Base-by-base conservation (phyloP, 2,888 invertebrate species). In the Gastracanthus pulcherrimus region DNA sequence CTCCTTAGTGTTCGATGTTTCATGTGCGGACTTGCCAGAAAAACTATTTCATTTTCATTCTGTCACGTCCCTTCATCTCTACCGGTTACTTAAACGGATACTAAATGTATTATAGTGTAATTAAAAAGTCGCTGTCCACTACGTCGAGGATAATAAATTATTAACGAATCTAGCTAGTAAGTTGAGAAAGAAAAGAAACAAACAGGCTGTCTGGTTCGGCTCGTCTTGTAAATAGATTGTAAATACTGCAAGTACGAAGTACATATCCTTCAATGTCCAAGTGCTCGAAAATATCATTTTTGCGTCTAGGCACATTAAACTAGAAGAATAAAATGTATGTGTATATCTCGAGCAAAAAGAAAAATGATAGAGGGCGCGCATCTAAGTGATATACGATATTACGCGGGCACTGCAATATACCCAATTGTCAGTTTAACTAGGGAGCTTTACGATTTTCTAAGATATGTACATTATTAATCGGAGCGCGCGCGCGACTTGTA, bases 331-430 rank as follows among this genome's bases (percentile, higher is more conserved):
- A 36, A 60, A 31, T 48, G 26, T 16, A 62, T 13, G 6, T 36
- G 48, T 77, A 9, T 70, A 77, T 64, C 38, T 64, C 41, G 76
- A 41, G 23, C 36, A 60, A 36, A 48, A 13, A 60, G 69, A 45
- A 58, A 60, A 31, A 45, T 31, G 31, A 64, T n/a, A n/a, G 60
- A 55, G 6, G 19, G 45, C 38, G 67, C 60, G 45, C 60, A 64
- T 76, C 34, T 58, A 71, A 76, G 79, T 79, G 79, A 82, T 82
- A 79, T 55, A 69, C 13, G 64, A 79, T 79, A 78, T 76, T 72
- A 82, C 34, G 89, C 89, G 91, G 91, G 90, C 89, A 90, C 89
- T 91, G 90, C 91, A 91, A 91, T 91, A 91, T 89, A 91, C 88
- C 88, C 88, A 89, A 90, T 90, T 88, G 88, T 89, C 89, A 87